Percentiles rank a stretch among this genome's conserved stretches.
These are phyloP conservation scores for Clarias magur DNA, from an alignment of 2,113 vertebrate species.

Conservation along the genomic window DNA sequence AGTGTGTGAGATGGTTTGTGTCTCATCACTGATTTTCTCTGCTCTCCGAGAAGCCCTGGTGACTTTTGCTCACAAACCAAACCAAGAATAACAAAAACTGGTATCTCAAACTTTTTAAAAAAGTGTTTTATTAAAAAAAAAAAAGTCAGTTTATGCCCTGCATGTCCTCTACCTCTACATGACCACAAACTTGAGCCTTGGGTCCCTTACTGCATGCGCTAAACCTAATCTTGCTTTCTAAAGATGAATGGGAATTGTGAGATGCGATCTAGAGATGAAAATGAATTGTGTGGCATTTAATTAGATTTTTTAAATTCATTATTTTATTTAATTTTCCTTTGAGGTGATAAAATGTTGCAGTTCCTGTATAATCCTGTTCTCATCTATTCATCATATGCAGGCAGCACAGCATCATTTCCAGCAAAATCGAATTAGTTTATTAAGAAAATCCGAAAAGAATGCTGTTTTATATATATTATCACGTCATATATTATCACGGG, in stretches of 20 bases:
- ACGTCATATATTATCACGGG: no score
- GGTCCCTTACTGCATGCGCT: neutral
- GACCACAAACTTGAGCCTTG: neutral
- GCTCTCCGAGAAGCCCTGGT: slow-evolving; percentile 46
- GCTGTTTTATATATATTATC: no score
- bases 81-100: slow-evolving; percentile 55
- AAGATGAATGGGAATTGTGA: no score
- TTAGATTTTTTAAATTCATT: no score
- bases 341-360: no score
- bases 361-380: no score
- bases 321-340: neutral
- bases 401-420: no score
- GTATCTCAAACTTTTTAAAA: slow-evolving; percentile 30
- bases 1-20: neutral
- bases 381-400: no score
- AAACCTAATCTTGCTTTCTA: neutral
- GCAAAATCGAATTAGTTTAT: no score
- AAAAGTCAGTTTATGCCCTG: neutral
- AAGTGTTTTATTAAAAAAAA: neutral
- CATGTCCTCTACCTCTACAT: neutral
- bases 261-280: no score
- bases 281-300: no score
- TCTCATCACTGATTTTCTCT: slow-evolving; percentile 31
- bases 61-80: slow-evolving; percentile 44
- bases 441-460: no score